phyloP scores from a whole-genome alignment of 2,113 vertebrate genomes.

The Chloropsis hardwickii region DNA sequence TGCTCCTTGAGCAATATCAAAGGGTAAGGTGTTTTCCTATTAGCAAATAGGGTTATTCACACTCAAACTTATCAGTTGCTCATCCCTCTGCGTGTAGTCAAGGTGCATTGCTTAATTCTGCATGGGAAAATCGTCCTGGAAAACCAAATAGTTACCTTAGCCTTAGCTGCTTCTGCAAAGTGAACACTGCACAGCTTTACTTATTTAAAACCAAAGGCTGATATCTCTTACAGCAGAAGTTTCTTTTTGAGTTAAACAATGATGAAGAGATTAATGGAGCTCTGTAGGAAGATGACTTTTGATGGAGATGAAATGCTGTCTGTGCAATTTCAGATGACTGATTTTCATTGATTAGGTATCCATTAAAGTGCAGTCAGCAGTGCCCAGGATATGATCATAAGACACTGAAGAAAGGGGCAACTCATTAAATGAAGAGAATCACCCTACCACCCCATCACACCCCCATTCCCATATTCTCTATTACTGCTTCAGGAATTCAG shows the following conservation, averaged over 20 bases:
- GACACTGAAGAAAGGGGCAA: neutral
- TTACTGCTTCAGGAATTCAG: neutral
- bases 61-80: neutral
- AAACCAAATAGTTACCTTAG: neutral
- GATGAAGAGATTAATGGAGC: constrained; percentile 52
- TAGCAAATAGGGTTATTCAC: neutral
- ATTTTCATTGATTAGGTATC: constrained; percentile 54
- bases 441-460: neutral
- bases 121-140: neutral
- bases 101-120: neutral
- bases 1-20: neutral
- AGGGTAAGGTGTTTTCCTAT: neutral
- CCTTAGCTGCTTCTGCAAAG: neutral
- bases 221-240: constrained; percentile 9
- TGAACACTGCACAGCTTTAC: neutral
- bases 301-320: constrained; percentile 46
- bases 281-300: constrained; percentile 35
- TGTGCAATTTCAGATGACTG: constrained; percentile 42
- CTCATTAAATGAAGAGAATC: constrained; percentile 18
- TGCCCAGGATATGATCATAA: constrained; percentile 4
- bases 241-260: constrained; percentile 52
- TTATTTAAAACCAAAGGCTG: constrained; percentile 15
- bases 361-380: constrained; percentile 31
- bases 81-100: neutral
- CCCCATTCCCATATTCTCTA: neutral